A percentile compares a stretch with the other conserved stretches of the same genome.
phyloP scores from a whole-genome alignment of 2,113 vertebrate species.

The Cynopterus brachyotis region DNA sequence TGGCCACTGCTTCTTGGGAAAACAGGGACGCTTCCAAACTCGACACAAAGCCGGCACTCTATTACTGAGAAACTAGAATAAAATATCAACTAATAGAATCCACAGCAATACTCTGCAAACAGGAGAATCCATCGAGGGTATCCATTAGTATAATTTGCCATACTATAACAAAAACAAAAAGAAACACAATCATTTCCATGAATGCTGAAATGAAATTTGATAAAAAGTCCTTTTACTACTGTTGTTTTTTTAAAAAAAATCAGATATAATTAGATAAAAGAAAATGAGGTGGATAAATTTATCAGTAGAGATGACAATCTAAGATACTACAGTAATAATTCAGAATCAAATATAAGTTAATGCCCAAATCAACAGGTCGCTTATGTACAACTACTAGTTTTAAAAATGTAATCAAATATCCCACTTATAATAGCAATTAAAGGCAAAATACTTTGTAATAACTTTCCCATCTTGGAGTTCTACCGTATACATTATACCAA shows the following conservation, averaged over 20 bases:
- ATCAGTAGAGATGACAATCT: background rate
- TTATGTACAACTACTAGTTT: background rate
- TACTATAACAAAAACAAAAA: background rate
- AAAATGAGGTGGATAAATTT: background rate
- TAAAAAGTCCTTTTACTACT: background rate
- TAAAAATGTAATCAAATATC: background rate
- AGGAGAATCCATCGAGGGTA: fast-evolving
- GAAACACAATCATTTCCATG: fast-evolving
- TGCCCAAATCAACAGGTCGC: background rate
- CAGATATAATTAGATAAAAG: background rate
- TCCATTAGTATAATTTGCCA: background rate
- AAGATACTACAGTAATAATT: background rate
- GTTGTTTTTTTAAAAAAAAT: background rate
- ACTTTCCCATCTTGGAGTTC: background rate
- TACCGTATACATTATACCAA: background rate
- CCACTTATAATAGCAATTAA: background rate
- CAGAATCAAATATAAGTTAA: background rate
- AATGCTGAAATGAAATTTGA: background rate
- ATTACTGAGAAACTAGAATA: background rate
- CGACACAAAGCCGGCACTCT: background rate
- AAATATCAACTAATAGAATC: background rate
- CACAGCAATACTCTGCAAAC: background rate
- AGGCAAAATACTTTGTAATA: background rate
- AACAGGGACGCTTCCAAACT: background rate
- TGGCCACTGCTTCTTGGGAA: background rate